phyloP scores from a whole-genome alignment of 2,888 invertebrate genomes.

The Rhamphomyia laevipes region DNA sequence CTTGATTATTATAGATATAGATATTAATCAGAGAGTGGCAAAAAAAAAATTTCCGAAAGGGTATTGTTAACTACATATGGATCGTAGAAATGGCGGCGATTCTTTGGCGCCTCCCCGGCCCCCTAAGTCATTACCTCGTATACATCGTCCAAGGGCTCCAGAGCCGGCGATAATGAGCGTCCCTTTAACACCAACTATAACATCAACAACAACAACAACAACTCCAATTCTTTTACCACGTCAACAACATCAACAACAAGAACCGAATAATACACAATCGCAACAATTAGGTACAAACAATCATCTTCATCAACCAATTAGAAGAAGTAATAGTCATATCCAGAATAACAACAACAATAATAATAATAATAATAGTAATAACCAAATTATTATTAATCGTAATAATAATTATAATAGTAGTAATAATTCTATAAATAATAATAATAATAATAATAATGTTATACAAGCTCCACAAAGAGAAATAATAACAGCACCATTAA shows the following conservation, averaged over 20 bases:
- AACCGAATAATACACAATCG: slow-evolving; percentile 3
- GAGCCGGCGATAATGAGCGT: slow-evolving; percentile 45
- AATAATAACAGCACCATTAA: slow-evolving; percentile 19
- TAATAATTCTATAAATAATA: background rate
- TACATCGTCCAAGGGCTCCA: slow-evolving; percentile 47
- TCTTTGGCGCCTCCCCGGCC: slow-evolving; percentile 64
- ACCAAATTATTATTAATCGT: slow-evolving; percentile 18
- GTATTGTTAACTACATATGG: slow-evolving; percentile 43
- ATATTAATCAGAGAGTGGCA: slow-evolving; percentile 18
- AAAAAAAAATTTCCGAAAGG: slow-evolving; percentile 17
- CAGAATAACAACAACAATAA: slow-evolving; percentile 11
- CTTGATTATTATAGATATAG: slow-evolving; percentile 40
- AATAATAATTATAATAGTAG: slow-evolving; percentile 13
- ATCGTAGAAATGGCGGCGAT: slow-evolving; percentile 62
- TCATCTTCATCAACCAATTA: slow-evolving; percentile 17
- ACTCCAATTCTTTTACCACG: slow-evolving; percentile 14
- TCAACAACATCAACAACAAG: slow-evolving; percentile 7
- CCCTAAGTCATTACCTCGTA: slow-evolving; percentile 61
- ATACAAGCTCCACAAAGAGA: slow-evolving; percentile 9
- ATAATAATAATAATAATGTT: slow-evolving; percentile 7
- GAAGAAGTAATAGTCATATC: slow-evolving; percentile 16
- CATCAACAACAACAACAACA: slow-evolving; percentile 15
- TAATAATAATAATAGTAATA: slow-evolving; percentile 7
- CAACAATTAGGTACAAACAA: slow-evolving; percentile 21
- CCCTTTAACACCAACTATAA: slow-evolving; percentile 21